These are phyloP conservation scores for Drosophila micromelanica DNA, from an alignment of 1,140 invertebrate genomes.

Conservation along the genomic window DNA sequence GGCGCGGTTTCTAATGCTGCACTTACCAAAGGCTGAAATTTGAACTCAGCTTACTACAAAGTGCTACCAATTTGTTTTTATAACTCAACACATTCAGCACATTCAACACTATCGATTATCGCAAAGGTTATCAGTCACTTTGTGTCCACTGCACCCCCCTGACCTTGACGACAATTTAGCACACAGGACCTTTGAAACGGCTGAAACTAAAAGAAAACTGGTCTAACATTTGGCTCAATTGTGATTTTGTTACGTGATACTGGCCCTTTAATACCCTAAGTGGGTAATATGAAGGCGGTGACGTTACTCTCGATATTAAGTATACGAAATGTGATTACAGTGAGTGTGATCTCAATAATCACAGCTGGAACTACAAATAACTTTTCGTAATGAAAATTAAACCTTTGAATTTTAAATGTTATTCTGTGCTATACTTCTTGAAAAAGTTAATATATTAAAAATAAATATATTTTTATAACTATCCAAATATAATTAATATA, in stretches of 20 bases:
- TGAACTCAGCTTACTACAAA: conserved; percentile 48
- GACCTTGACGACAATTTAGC: conserved; percentile 8
- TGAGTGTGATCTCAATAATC: neutral
- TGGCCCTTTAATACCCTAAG: conserved; percentile 5
- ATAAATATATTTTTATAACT: no score
- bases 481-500: no score
- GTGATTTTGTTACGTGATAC: conserved; percentile 62
- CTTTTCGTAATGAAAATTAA: no score
- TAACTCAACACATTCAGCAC: conserved; percentile 42
- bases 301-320: neutral
- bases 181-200: conserved; percentile 13
- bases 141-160: conserved; percentile 12
- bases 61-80: conserved; percentile 46
- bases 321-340: conserved; percentile 1
- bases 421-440: no score
- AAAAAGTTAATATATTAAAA: no score
- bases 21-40: conserved; percentile 27
- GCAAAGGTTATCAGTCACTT: conserved; percentile 71
- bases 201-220: conserved; percentile 40
- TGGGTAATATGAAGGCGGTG: neutral
- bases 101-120: conserved; percentile 59
- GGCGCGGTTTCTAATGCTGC: neutral
- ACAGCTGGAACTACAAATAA: no score
- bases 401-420: no score
- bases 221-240: conserved; percentile 62